These are phyloP conservation scores for Siderastrea siderea DNA, from an alignment of 92 coral and sea anemone species.

Conservation along the genomic window DNA sequence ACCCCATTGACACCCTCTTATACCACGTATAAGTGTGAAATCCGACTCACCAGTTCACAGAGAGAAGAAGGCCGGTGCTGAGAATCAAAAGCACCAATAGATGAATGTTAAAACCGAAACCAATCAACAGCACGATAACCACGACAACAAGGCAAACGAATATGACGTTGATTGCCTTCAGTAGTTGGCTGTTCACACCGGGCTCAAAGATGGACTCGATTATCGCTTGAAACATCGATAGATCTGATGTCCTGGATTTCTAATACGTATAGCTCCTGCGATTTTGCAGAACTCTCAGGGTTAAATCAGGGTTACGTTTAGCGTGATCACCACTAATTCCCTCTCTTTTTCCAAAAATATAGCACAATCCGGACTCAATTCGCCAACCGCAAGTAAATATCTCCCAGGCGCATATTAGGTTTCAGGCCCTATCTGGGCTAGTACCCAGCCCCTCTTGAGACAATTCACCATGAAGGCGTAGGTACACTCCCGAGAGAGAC, in stretches of 20 bases:
- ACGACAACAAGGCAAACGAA: slow-evolving; percentile 78
- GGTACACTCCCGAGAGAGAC: too few relatives aligned
- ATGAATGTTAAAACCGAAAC: slow-evolving; percentile 85
- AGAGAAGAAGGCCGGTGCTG: slow-evolving; percentile 79
- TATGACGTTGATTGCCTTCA: slow-evolving; percentile 79
- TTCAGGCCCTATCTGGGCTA: neutral
- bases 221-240: slow-evolving; percentile 81
- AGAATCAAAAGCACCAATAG: slow-evolving; percentile 70
- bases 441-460: neutral
- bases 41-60: slow-evolving; percentile 88
- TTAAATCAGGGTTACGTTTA: neutral
- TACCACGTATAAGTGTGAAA: too few relatives aligned
- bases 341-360: neutral
- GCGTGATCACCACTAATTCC: neutral
- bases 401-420: neutral
- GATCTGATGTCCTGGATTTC: neutral
- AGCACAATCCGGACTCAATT: too few relatives aligned
- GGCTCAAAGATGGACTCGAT: slow-evolving; percentile 93
- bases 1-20: too few relatives aligned
- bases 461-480: too few relatives aligned
- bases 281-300: neutral
- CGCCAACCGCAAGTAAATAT: neutral
- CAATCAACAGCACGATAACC: slow-evolving; percentile 59
- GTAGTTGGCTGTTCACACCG: slow-evolving; percentile 83
- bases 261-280: neutral